phyloP scores from a whole-genome alignment of 1,140 invertebrate genomes.

The Paracyclopina nana region DNA sequence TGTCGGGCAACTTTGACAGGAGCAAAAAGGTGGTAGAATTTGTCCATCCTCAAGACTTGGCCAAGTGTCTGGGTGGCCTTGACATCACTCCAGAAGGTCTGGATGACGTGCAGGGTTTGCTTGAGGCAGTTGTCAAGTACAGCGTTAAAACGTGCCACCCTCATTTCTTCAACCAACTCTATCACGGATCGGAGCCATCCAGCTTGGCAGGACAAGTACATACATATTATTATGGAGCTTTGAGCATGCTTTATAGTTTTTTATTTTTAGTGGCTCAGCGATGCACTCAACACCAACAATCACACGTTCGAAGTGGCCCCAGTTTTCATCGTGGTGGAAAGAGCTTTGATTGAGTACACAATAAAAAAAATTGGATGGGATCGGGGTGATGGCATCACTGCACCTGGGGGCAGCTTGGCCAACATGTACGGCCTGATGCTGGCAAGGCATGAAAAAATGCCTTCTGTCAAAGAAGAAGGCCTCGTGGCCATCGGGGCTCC shows the following conservation, averaged over 20 bases:
- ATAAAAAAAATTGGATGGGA: slow-evolving; percentile 58
- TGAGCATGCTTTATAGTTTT: too few relatives aligned
- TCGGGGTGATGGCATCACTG: slow-evolving; percentile 73
- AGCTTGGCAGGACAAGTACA: slow-evolving; percentile 60
- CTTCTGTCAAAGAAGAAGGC: slow-evolving; percentile 56
- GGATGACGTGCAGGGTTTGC: not conserved
- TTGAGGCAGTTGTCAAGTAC: slow-evolving; percentile 4
- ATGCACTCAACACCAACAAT: slow-evolving; percentile 63
- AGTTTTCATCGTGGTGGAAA: slow-evolving; percentile 64
- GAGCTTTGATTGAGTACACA: slow-evolving; percentile 56
- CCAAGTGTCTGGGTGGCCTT: not conserved
- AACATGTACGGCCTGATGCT: slow-evolving; percentile 86
- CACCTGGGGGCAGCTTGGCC: slow-evolving; percentile 81
- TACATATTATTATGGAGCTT: too few relatives aligned
- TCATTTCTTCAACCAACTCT: slow-evolving; percentile 10
- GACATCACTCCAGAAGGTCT: not conserved
- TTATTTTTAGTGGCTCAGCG: slow-evolving; percentile 63
- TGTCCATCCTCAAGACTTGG: slow-evolving; percentile 1
- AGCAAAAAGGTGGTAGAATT: slow-evolving; percentile 4
- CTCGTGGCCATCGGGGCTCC: slow-evolving; percentile 32
- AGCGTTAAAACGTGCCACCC: slow-evolving; percentile 9
- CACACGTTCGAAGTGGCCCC: slow-evolving; percentile 82
- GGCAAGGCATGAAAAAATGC: slow-evolving; percentile 52
- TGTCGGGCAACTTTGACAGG: not conserved
- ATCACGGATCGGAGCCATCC: slow-evolving; percentile 51